A percentile compares a stretch with the other conserved stretches of the same genome.
Evolutionary conservation across 1,140 invertebrate species (phyloP).

Genomic region (Drosophila sucinea): DNA sequence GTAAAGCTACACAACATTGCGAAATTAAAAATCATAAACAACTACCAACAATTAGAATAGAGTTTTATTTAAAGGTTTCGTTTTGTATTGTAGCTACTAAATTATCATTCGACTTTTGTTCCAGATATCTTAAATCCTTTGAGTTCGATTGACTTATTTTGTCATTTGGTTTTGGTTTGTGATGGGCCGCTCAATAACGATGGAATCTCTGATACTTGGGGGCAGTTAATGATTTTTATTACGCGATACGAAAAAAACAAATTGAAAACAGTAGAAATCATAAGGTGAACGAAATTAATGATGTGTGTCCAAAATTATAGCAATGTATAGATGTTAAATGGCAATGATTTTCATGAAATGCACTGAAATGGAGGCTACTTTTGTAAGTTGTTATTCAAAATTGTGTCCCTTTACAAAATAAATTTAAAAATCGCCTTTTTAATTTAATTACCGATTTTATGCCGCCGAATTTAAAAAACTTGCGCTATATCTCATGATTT

Average conservation of each 20-base stretch:
- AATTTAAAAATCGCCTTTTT: not conserved
- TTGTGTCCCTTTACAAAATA: constrained; percentile 60
- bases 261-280: constrained; percentile 37
- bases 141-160: constrained; percentile 64
- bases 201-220: constrained; percentile 80
- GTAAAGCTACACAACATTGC: constrained; percentile 63
- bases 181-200: constrained; percentile 83
- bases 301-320: not conserved
- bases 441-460: too few species aligned
- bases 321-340: not conserved
- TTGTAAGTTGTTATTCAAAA: constrained; percentile 30
- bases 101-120: constrained; percentile 50
- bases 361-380: constrained; percentile 27
- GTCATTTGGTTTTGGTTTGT: not conserved
- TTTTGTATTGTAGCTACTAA: constrained; percentile 62
- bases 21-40: constrained; percentile 65
- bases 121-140: constrained; percentile 51
- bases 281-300: constrained; percentile 36
- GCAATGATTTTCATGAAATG: constrained; percentile 56
- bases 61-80: constrained; percentile 39
- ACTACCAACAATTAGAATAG: constrained; percentile 72
- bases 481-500: too few species aligned
- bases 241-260: constrained; percentile 26
- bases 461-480: too few species aligned
- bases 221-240: constrained; percentile 24